Evolutionary conservation across 2,888 invertebrate genomes (phyloP).

Genomic region (Philereme vetulata): DNA sequence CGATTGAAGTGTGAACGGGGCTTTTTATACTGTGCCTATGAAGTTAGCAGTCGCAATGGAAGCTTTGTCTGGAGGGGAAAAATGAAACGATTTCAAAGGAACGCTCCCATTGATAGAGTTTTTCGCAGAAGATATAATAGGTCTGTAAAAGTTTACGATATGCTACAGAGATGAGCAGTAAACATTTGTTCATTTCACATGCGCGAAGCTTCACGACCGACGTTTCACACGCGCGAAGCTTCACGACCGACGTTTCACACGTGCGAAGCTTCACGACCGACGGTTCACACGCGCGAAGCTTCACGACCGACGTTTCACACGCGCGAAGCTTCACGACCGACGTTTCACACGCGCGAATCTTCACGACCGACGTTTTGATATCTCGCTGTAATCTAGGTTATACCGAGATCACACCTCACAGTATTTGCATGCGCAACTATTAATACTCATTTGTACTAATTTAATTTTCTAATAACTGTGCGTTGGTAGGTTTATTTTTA

Average conservation of each 20-base stretch:
- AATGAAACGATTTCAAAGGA: conserved; percentile 22
- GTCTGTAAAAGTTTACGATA: conserved; percentile 28
- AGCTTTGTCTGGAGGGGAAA: conserved; percentile 8
- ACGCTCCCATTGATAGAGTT: conserved; percentile 23
- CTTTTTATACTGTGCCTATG: conserved; percentile 4
- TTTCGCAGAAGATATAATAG: conserved; percentile 21
- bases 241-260: conserved; percentile 23
- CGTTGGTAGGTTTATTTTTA: background rate
- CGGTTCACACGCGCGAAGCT: conserved; percentile 24
- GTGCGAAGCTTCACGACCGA: conserved; percentile 17
- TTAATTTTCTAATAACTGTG: background rate
- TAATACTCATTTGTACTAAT: background rate
- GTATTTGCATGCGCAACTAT: too few relatives aligned
- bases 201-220: conserved; percentile 14
- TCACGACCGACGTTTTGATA: conserved; percentile 21
- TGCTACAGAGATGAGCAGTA: conserved; percentile 25
- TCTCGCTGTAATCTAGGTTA: conserved; percentile 22
- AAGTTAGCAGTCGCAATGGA: conserved; percentile 11
- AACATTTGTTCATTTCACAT: conserved; percentile 29
- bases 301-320: conserved; percentile 23
- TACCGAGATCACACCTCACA: background rate
- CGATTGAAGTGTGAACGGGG: background rate
- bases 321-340: conserved; percentile 16
- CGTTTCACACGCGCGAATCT: conserved; percentile 25
- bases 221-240: conserved; percentile 25